Base-by-base conservation (phyloP, 2,888 invertebrate genomes). In the Cheilosia variabilis region DNA sequence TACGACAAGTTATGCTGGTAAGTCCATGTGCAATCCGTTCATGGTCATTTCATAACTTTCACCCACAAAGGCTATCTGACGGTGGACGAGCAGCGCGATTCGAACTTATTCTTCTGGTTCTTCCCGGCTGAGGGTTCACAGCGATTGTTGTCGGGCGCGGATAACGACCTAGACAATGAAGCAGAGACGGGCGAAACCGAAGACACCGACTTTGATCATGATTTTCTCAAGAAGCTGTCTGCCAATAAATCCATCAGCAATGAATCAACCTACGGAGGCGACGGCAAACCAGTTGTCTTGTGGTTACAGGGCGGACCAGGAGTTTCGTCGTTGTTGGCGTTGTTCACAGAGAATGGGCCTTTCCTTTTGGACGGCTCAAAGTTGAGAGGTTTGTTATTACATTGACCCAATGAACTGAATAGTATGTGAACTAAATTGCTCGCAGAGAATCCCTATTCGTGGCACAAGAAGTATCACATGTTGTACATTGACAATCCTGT, bases 61-160 rank as follows among this genome's bases (percentile, higher is more conserved):
- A 80, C 68, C 68, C 47, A 9, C 24, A 60, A 73, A 6, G 93
- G 93, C 0, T 93, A 92, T 88, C 88, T 94, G n/a, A 97, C 96
- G 0, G 97, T 97, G 22, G 95, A 97, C 89, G 94, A 96, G 90
- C 92, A 93, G 4, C 94, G 93, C 89, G 94, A 95, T 89, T 96
- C 96, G 1, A 96, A 97, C 90, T 91, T 96, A 89, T 97, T 96
- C 92, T 97, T 97, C 92, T 97, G 97, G 97, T 97, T 96, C 89
- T 96, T 97, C 89, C 96, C 96, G 0, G 1, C 91, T 89, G 71
- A 90, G 71, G 72, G 66, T 50, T 47, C 86, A 62, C 89, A 91
- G 0, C 80, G 93, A 0, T 92, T 93, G 73, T 90, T 93, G 0
- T 87, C 88, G 1, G 93, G 91, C 76, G 88, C 90, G 0, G 92